Conservation (phyloP, 2,888 invertebrate species). For the Caenorhabditis becei region DNA sequence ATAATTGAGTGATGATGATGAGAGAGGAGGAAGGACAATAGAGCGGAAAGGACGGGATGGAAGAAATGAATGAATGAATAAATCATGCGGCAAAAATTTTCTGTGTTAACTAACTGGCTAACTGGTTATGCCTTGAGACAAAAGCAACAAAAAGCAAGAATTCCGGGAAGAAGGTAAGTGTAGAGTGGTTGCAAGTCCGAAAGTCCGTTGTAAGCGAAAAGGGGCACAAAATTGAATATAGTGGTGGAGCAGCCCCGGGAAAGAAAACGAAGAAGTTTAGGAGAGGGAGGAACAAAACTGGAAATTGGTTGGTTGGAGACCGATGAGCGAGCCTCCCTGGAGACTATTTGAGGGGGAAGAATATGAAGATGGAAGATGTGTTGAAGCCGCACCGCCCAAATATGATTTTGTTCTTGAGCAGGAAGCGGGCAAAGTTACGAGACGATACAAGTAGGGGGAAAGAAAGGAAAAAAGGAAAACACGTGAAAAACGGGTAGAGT, state of each 20-base stretch:
- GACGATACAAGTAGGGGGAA: neutral
- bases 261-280: constrained; percentile 31
- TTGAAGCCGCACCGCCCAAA: constrained; percentile 40
- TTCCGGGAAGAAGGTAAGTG: no score
- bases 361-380: constrained; percentile 60
- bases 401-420: constrained; percentile 36
- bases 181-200: constrained; percentile 25
- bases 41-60: constrained; percentile 20
- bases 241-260: constrained; percentile 14
- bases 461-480: neutral
- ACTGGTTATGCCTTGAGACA: no score
- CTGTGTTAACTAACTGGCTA: no score
- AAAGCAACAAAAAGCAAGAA: no score
- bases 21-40: constrained; percentile 26
- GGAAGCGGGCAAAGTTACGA: neutral
- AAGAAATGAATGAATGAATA: constrained; percentile 40
- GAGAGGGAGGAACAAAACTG: constrained; percentile 35
- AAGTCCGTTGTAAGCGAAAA: constrained; percentile 13
- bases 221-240: constrained; percentile 48
- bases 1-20: constrained; percentile 59
- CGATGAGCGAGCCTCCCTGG: constrained; percentile 51
- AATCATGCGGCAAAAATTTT: constrained; percentile 39
- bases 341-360: constrained; percentile 40
- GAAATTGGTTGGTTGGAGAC: constrained; percentile 58
- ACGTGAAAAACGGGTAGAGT: neutral